These are phyloP conservation scores for Ceratothoa steindachneri DNA, from an alignment of 2,888 invertebrate species.

Conservation along the genomic window DNA sequence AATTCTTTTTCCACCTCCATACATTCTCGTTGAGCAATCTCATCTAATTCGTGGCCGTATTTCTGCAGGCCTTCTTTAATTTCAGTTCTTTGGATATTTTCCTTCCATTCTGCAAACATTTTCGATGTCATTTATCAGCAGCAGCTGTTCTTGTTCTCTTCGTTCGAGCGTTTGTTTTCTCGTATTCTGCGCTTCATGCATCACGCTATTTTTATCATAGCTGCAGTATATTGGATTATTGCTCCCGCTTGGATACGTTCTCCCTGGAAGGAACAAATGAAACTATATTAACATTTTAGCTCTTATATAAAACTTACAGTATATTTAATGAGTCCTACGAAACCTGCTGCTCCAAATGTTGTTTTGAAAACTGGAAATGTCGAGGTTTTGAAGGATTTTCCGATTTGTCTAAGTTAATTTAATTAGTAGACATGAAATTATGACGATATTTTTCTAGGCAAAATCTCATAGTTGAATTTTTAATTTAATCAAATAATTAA, in stretches of 20 bases:
- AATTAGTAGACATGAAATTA: too few relatives aligned
- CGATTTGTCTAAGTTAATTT: too few relatives aligned
- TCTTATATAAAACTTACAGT: background rate
- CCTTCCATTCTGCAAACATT: conserved; percentile 11
- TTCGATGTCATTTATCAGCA: conserved; percentile 11
- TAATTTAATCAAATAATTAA: too few relatives aligned
- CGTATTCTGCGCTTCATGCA: conserved; percentile 7
- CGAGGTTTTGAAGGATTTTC: too few relatives aligned
- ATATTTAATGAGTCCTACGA: too few relatives aligned
- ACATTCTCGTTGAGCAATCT: conserved; percentile 12
- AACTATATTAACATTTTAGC: background rate
- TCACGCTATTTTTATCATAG: conserved; percentile 4
- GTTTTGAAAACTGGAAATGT: too few relatives aligned
- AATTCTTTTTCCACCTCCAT: conserved; percentile 9
- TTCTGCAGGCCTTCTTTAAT: conserved; percentile 9
- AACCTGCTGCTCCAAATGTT: too few relatives aligned
- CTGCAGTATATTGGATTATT: conserved; percentile 11
- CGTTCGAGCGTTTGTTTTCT: conserved; percentile 9
- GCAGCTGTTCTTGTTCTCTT: conserved; percentile 2
- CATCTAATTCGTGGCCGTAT: conserved; percentile 11
- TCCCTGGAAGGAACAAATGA: background rate
- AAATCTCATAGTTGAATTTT: too few relatives aligned
- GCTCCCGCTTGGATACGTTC: background rate
- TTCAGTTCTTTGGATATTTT: conserved; percentile 8
- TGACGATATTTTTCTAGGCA: too few relatives aligned